A percentile compares a stretch with the other conserved stretches of the same genome.
phyloP scores from a whole-genome alignment of 2,113 vertebrate species.

The Bos taurus region DNA sequence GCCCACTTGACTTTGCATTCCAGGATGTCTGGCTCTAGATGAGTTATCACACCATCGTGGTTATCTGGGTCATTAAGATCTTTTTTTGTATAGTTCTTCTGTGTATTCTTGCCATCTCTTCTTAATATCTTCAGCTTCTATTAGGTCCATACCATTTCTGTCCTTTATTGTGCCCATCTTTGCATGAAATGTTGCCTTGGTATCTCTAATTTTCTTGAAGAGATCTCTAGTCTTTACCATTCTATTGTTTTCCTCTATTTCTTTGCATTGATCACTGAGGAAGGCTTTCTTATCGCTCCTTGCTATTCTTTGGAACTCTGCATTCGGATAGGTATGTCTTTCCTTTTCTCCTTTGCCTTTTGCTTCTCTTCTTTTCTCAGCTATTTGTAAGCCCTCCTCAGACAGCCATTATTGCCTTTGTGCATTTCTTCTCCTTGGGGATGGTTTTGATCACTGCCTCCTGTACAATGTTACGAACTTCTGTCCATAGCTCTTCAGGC shows the following conservation, averaged over 20 bases:
- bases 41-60: background rate
- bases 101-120: background rate
- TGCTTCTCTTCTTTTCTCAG: too few relatives aligned
- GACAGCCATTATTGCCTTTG: background rate
- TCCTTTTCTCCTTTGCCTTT: background rate
- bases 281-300: background rate
- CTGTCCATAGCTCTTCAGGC: background rate
- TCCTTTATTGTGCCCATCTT: background rate
- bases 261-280: background rate
- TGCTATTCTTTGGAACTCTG: background rate
- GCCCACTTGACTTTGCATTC: background rate
- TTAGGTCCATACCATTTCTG: background rate
- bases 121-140: background rate
- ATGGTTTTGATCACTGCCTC: background rate
- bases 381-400: too few relatives aligned
- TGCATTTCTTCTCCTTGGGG: background rate
- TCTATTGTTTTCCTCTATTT: background rate
- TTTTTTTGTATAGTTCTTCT: background rate
- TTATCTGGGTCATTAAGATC: background rate
- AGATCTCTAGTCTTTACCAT: background rate
- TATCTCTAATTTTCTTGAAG: background rate
- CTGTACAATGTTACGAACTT: background rate
- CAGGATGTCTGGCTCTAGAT: background rate
- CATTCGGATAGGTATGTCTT: background rate
- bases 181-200: background rate